These are phyloP conservation scores for Pteria penguin DNA, from an alignment of 2,888 invertebrate species.

Conservation along the genomic window DNA sequence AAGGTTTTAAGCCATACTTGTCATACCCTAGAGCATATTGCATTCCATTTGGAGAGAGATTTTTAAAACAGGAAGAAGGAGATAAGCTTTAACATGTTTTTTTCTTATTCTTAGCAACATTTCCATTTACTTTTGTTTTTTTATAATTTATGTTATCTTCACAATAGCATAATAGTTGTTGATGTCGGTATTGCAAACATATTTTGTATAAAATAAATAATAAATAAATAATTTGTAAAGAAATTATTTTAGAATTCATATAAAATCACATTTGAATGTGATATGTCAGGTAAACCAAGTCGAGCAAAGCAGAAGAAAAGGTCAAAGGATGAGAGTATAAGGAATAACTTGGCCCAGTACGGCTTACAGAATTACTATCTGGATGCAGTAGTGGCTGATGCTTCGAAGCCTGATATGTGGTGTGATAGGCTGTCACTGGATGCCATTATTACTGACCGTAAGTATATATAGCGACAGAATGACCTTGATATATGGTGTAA, in stretches of 20 bases:
- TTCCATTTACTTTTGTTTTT: no score
- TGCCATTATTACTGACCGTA: constrained; percentile 94
- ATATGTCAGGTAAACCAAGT: constrained; percentile 79
- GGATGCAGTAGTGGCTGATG: constrained; percentile 95
- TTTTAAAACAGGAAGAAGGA: no score
- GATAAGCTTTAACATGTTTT: no score
- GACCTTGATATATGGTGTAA: no score
- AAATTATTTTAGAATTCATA: not conserved
- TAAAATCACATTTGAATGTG: no score
- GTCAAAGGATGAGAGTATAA: constrained; percentile 89
- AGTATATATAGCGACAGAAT: no score
- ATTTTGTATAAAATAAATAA: not conserved
- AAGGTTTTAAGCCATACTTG: no score
- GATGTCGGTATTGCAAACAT: not conserved
- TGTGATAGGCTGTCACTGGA: constrained; percentile 89
- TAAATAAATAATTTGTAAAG: not conserved
- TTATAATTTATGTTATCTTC: no score
- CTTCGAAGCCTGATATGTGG: constrained; percentile 89
- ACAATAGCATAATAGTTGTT: no score
- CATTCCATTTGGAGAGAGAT: no score
- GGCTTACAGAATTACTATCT: constrained; percentile 87
- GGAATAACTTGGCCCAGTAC: constrained; percentile 94
- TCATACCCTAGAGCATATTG: no score
- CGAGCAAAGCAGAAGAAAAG: constrained; percentile 82
- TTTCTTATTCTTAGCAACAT: no score